phyloP scores from a whole-genome alignment of 2,113 vertebrate species.

The Odocoileus virginianus region DNA sequence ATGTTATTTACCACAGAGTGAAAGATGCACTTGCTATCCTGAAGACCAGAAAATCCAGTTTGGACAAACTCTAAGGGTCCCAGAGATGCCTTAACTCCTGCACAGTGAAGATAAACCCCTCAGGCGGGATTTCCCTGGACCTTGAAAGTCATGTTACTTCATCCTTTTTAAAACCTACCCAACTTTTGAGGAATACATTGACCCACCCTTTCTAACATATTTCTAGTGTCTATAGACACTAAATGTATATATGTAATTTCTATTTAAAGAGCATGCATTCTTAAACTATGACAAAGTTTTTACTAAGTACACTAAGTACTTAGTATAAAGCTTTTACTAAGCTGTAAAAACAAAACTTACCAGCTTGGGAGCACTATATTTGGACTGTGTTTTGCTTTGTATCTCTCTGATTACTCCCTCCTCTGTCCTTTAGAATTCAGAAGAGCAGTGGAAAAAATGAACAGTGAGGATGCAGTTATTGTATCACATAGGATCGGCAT shows the following conservation, averaged over 20 bases:
- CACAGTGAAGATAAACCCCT: conserved; percentile 52
- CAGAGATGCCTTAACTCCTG: conserved; percentile 17
- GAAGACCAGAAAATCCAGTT: conserved; percentile 75
- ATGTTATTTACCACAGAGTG: conserved; percentile 76
- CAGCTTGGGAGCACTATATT: not conserved
- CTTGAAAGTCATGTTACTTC: conserved; percentile 72
- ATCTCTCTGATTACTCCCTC: not conserved
- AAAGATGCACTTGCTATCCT: conserved; percentile 75
- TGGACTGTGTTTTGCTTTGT: not conserved
- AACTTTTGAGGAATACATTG: conserved; percentile 13
- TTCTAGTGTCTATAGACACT: conserved; percentile 74
- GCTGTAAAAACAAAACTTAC: conserved; percentile 70
- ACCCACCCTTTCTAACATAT: conserved; percentile 66
- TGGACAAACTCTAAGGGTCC: conserved; percentile 63
- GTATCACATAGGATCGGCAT: conserved; percentile 66
- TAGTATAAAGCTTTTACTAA: conserved; percentile 69
- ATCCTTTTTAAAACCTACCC: conserved; percentile 65
- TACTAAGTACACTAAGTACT: conserved; percentile 18
- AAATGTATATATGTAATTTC: conserved; percentile 65
- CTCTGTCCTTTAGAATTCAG: not conserved
- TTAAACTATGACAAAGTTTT: conserved; percentile 68
- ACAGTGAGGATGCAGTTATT: conserved; percentile 48
- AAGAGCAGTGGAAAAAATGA: not conserved
- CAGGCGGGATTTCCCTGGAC: conserved; percentile 70
- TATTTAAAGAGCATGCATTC: conserved; percentile 56